Conservation (phyloP, 2,797 vertebrate genomes). For the Enteromius thamalakanensis region DNA sequence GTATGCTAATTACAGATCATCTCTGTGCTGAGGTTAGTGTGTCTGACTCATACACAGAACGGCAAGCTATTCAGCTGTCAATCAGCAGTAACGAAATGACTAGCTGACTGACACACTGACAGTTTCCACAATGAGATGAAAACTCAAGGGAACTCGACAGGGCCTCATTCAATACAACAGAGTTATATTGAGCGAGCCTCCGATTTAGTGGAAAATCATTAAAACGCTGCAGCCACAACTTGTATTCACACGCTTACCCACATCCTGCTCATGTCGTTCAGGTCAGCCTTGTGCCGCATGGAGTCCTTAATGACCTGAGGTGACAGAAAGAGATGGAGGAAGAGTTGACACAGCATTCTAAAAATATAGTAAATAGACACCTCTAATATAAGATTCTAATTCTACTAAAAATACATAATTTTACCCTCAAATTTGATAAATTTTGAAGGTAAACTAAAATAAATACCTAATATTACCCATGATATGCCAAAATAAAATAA, state of each 20-base stretch:
- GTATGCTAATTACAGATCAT: constrained; percentile 47
- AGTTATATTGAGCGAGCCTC: constrained; percentile 10
- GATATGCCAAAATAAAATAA: background rate
- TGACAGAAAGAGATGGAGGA: constrained; percentile 12
- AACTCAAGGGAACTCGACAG: constrained; percentile 24
- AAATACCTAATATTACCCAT: background rate
- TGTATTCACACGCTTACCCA: constrained; percentile 83
- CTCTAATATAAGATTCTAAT: background rate
- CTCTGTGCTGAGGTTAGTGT: constrained; percentile 24
- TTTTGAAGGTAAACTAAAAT: background rate
- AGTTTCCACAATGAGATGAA: constrained; percentile 31
- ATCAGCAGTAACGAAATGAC: constrained; percentile 23
- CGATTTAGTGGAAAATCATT: background rate
- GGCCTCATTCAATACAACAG: constrained; percentile 13
- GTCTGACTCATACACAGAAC: constrained; percentile 36
- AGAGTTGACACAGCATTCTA: background rate
- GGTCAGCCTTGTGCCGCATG: constrained; percentile 91
- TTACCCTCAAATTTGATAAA: background rate
- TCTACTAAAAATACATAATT: background rate
- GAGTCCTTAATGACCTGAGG: constrained; percentile 95
- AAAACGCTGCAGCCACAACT: background rate
- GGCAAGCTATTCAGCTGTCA: constrained; percentile 42
- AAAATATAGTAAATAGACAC: background rate
- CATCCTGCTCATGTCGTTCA: constrained; percentile 98
- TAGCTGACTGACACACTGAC: constrained; percentile 33